Base-by-base conservation (phyloP, 2,797 vertebrate species). In the Rhinoraja longicauda region DNA sequence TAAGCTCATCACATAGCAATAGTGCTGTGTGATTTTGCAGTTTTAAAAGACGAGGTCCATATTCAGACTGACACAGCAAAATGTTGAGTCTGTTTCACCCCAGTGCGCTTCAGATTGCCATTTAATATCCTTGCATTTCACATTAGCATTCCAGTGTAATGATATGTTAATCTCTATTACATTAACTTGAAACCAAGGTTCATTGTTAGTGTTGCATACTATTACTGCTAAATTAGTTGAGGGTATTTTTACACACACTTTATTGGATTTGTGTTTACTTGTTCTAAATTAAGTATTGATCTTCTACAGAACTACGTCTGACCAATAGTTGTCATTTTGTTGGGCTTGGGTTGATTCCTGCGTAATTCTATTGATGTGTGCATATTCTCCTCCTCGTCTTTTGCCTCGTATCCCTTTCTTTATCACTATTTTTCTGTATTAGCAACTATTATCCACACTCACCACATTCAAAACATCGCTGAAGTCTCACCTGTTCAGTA, bases 281-380 rank as follows among this genome's bases (percentile, higher is more conserved):
- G 32, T 39, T 24, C 15, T 39, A 70, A 90, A 90, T 90, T 90
- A 90, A 90, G 88, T 72, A 72, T 90, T 70, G 88, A 90, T 72
- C 32, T 21, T 90, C 32, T 39, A 24, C 64, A 90, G 64, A 12
- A 21, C 19, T 67, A 0, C 59, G 84, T 70, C 62, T 64, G 29
- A 67, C 86, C 32, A 67, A 70, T 39, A 70, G 32, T 70, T 70
- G 36, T 45, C 62, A 90, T 24, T 32, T 90, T 90, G 62, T 72
- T 90, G 36, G 45, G 39, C 64, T n/a, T 70, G 29, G 62, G 64
- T 67, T 62, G 15, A 88, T 15, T 64, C 12, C 29, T 81, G 4
- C 45, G 15, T 90, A 15, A 67, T 90, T 24, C 19, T 70, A 90
- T 39, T 90, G 62, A 90, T 36, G 3, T 2, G n/a, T 39, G n/a